A percentile compares a stretch with the other conserved stretches of the same genome.
Evolutionary conservation across 2,113 vertebrate genomes (phyloP).

Genomic region (Etia nguti): DNA sequence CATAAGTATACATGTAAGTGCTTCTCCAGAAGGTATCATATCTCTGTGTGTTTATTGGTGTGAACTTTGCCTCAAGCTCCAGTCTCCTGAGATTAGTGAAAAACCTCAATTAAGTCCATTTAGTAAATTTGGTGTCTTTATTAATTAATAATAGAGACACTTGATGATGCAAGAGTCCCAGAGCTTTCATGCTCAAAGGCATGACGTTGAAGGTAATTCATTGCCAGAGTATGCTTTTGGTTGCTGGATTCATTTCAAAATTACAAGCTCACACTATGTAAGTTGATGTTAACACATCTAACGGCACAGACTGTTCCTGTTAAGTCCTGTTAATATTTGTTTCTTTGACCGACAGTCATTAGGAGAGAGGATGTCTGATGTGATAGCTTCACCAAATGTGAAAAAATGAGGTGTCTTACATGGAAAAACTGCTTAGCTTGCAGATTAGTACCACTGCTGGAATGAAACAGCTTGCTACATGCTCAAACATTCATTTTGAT

Average conservation of each 20-base stretch:
- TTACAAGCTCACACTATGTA: neutral
- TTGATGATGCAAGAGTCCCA: neutral
- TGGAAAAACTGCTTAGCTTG: neutral
- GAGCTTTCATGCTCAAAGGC: neutral
- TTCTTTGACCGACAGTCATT: neutral
- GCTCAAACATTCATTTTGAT: neutral
- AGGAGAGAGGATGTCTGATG: neutral
- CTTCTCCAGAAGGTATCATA: neutral
- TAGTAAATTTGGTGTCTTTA: neutral
- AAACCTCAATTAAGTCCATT: neutral
- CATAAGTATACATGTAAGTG: neutral
- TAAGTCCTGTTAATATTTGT: neutral
- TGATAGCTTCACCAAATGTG: neutral
- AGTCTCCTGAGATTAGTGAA: neutral
- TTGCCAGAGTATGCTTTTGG: neutral
- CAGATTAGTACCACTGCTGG: neutral
- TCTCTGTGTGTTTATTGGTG: neutral
- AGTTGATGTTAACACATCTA: neutral
- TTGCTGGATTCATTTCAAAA: neutral
- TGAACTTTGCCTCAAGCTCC: neutral
- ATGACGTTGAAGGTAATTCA: neutral
- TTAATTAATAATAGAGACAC: neutral
- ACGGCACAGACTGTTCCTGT: neutral
- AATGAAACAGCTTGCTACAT: neutral
- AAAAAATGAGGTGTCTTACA: neutral